phyloP scores from a whole-genome alignment of 2,113 vertebrate species.

The Datnioides undecimradiatus region DNA sequence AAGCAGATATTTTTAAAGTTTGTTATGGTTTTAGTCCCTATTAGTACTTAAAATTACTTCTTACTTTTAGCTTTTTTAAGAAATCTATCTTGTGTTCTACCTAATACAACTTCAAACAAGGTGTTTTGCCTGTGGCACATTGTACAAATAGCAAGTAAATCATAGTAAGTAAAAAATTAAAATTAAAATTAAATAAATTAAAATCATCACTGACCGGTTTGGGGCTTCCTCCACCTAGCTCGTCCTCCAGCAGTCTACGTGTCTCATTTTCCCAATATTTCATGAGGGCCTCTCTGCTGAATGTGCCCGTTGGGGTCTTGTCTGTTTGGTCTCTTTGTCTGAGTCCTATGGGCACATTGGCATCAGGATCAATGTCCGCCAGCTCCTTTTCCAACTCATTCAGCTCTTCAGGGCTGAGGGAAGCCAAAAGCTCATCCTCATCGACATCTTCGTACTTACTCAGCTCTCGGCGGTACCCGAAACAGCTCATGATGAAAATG shows the following conservation, averaged over 20 bases:
- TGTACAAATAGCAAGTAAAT: conserved; percentile 37
- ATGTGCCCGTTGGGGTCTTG: conserved; percentile 95
- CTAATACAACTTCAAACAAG: conserved; percentile 23
- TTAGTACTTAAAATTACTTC: not conserved
- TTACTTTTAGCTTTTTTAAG: conserved; percentile 11
- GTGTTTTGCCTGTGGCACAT: not conserved
- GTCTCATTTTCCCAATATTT: conserved; percentile 99
- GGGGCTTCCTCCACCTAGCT: conserved; percentile 81
- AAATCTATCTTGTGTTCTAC: not conserved
- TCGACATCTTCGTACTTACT: conserved; percentile 98
- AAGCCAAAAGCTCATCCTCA: conserved; percentile 97
- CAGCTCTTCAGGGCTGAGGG: conserved; percentile 93
- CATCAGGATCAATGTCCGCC: conserved; percentile 93
- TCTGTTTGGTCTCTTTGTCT: conserved; percentile 95
- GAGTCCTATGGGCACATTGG: conserved; percentile 91
- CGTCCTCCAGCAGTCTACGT: conserved; percentile 91
- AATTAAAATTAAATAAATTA: too few relatives aligned
- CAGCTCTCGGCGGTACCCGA: conserved; percentile 95
- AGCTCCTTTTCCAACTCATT: conserved; percentile 95
- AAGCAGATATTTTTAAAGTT: not conserved
- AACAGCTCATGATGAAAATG: conserved; percentile 88
- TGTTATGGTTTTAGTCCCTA: not conserved
- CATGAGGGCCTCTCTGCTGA: conserved; percentile 94
- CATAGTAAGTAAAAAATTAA: too few relatives aligned
- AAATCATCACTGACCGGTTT: conserved; percentile 75